These are phyloP conservation scores for Popillia japonica DNA, from an alignment of 1,140 invertebrate species.

Conservation along the genomic window DNA sequence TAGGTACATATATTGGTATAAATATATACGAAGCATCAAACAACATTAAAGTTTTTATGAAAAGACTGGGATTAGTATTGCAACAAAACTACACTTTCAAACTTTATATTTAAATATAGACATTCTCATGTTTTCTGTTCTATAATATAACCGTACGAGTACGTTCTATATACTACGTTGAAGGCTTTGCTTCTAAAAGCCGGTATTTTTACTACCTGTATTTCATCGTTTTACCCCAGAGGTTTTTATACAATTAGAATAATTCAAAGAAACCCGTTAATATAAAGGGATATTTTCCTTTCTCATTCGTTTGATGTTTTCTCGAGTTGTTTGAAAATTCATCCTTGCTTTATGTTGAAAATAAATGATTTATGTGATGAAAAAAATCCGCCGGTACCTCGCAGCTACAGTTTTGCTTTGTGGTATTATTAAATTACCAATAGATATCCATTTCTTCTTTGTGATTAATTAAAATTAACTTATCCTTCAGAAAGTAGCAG, in stretches of 20 bases:
- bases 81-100: too few species aligned
- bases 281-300: conserved; percentile 10
- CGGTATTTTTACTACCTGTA: neutral
- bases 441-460: too few species aligned
- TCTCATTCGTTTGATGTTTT: neutral
- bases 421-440: too few species aligned
- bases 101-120: too few species aligned
- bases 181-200: neutral
- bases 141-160: neutral
- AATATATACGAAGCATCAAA: too few species aligned
- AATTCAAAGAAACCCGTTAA: conserved; percentile 18
- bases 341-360: neutral
- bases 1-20: too few species aligned
- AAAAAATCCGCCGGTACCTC: neutral
- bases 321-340: neutral
- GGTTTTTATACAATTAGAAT: conserved; percentile 19
- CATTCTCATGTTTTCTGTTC: neutral
- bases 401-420: neutral
- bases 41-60: too few species aligned
- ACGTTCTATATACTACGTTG: neutral
- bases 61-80: too few species aligned
- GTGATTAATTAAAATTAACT: too few species aligned
- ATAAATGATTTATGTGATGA: neutral
- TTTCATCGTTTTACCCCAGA: neutral
- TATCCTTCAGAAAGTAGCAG: too few species aligned